Evolutionary conservation across 2,797 vertebrate genomes (phyloP).

Genomic region (Microhierax caerulescens): DNA sequence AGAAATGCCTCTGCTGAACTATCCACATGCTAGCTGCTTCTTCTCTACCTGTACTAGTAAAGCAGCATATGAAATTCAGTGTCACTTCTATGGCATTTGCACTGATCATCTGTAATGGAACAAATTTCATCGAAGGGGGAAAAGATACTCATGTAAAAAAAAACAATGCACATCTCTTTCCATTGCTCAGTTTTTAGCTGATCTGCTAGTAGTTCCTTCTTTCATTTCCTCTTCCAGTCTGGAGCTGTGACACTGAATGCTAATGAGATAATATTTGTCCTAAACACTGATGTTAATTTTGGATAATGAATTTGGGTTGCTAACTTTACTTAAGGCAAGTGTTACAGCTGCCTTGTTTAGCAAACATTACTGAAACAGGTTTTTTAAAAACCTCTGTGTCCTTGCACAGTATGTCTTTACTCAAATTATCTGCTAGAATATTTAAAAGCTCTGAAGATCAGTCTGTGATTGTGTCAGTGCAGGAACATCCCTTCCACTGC

Average conservation of each 20-base stretch:
- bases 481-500: neutral
- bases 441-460: neutral
- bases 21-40: neutral
- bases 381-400: neutral
- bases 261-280: neutral
- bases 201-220: neutral
- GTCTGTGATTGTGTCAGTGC: neutral
- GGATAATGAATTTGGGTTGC: neutral
- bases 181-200: neutral
- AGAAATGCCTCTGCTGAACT: neutral
- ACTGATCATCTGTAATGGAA: neutral
- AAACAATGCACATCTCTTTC: neutral
- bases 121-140: neutral
- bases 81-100: neutral
- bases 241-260: neutral
- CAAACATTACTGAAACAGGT: neutral
- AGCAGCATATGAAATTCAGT: too few species aligned
- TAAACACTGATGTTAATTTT: neutral
- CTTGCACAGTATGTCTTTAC: neutral
- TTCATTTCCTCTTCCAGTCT: neutral
- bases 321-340: neutral
- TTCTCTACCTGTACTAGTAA: neutral
- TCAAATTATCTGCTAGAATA: neutral
- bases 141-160: neutral
- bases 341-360: neutral